Evolutionary conservation across 2,797 vertebrate genomes (phyloP), one percentile per base, ranked within the genome.

Genomic region (Sandelia bainsii): DNA sequence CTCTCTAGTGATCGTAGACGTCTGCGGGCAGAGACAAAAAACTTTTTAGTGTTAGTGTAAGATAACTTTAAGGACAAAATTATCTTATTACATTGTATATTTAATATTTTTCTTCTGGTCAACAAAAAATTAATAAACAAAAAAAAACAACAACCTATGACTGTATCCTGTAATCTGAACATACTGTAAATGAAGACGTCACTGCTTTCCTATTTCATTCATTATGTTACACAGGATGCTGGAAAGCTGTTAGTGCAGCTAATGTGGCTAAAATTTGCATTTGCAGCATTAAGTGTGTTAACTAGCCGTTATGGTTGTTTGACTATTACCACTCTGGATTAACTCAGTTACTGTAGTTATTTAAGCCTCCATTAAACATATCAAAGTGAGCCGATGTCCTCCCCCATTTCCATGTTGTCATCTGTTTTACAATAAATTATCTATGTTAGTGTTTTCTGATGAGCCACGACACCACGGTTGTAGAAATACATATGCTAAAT

Each of bases 1-100:
- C 62, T 59, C 2, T 61, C 27, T 42, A 59, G 8, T 52, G 40
- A 50, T 39, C 75, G 42, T 57, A 10, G 61, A 72, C 25, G 27
- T 53, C 44, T 8, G 48, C 17, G 22, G 37, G 22, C 23, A 17
- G 29, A 42, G 53, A 49, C 37, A 39, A 50, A 51, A 5, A 1
- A 4, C 40, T 14, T 42, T 14, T 42, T 32, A 32, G 37, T 39
- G 40, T 42, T 42, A 42, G 40, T 6, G 5, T 14, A 42, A 16
- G 14, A 10, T 16, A 14, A 14, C 10, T 40, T 14, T 12, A 13
- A 12, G 3, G 12, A 40, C 39, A 14, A 12, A 14, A 14, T 12
- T 14, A 40, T 40, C 10, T 40, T 40, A 4, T 40, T 40, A 14
- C 34, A 2, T 12, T 12, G 39, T 14, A 40, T 14, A 12, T 10